phyloP scores from a whole-genome alignment of 2,797 vertebrate genomes.

The Chaetophractus vellerosus region DNA sequence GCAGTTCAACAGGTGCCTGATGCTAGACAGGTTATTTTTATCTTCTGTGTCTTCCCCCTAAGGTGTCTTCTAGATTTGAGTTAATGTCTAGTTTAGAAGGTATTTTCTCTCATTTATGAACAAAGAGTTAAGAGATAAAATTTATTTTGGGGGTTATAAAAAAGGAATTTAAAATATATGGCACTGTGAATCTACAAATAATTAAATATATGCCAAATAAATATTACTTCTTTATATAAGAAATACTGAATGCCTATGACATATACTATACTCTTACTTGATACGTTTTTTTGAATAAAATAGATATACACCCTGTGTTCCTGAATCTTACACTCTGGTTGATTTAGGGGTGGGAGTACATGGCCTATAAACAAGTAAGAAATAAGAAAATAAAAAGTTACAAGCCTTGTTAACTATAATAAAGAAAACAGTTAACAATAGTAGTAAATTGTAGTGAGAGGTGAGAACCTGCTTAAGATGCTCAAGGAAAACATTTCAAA shows the following conservation, averaged over 20 bases:
- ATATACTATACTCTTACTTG: not conserved
- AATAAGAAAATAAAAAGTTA: not conserved
- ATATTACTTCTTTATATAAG: not conserved
- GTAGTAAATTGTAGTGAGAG: not conserved
- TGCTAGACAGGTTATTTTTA: not conserved
- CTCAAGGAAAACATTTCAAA: not conserved
- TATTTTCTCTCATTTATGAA: no score
- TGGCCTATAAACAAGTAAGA: not conserved
- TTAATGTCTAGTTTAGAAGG: no score
- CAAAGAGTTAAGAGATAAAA: no score
- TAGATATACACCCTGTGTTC: not conserved
- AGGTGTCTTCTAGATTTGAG: no score
- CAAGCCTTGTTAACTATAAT: not conserved
- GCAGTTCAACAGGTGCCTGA: not conserved
- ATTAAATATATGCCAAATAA: not conserved
- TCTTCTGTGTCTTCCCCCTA: not conserved
- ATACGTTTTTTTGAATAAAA: not conserved
- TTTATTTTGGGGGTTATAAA: no score
- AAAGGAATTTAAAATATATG: no score
- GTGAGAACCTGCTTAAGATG: not conserved
- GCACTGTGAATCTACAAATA: not conserved
- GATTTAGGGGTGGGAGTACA: fast-evolving
- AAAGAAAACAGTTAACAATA: not conserved
- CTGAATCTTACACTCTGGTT: not conserved
- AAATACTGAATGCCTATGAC: not conserved